A percentile compares a stretch with the other conserved stretches of the same genome.
phyloP scores from a whole-genome alignment of 2,113 vertebrate species.

The Thymallus thymallus region DNA sequence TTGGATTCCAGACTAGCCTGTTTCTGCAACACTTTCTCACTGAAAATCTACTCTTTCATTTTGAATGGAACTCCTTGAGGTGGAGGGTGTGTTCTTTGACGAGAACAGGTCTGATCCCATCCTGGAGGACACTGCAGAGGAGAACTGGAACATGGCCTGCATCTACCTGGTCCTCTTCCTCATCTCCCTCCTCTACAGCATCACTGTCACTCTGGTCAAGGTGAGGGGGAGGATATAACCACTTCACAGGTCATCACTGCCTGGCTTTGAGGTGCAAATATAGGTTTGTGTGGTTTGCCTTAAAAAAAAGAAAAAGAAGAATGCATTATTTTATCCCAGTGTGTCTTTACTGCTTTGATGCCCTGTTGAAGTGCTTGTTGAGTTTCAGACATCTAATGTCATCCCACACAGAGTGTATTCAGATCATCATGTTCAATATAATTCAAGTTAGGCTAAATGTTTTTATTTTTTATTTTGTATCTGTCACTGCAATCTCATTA shows the following conservation, averaged over 20 bases:
- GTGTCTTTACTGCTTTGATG: no score
- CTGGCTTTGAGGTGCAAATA: no score
- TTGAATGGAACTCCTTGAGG: constrained; percentile 32
- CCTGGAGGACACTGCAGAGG: constrained; percentile 38
- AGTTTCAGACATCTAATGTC: no score
- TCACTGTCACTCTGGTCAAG: constrained; percentile 59
- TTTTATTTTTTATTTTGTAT: no score
- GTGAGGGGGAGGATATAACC: constrained; percentile 36
- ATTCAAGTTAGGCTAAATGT: background rate
- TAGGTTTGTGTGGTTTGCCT: background rate
- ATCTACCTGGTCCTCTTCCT: constrained; percentile 63
- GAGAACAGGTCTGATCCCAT: constrained; percentile 27
- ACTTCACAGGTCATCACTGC: background rate
- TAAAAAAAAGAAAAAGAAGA: no score
- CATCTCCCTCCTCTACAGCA: constrained; percentile 54
- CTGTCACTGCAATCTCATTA: no score
- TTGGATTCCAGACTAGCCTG: background rate
- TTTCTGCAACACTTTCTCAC: background rate
- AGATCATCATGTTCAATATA: background rate
- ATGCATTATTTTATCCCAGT: no score
- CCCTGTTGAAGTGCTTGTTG: no score
- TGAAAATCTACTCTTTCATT: background rate
- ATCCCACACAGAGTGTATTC: no score
- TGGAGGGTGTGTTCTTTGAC: constrained; percentile 37
- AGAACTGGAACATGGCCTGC: constrained; percentile 59